A percentile compares a stretch with the other conserved stretches of the same genome.
Conservation (phyloP, 2,113 vertebrate species). For the Azemiops feae region DNA sequence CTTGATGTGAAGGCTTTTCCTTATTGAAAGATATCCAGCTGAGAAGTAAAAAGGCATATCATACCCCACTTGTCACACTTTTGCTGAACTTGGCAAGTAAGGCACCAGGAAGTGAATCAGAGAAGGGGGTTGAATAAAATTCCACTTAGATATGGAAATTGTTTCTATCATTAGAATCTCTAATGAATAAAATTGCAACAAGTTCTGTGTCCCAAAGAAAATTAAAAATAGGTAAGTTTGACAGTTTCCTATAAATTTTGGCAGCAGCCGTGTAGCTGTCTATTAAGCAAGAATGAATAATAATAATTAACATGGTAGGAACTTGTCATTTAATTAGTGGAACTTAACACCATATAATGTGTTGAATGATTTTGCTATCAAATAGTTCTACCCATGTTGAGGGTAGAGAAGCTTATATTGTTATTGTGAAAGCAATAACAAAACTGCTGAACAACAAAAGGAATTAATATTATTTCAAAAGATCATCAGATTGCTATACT, state of each 20-base stretch:
- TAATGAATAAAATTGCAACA: conserved; percentile 1
- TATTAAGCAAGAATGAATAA: background rate
- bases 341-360: background rate
- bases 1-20: conserved; percentile 27
- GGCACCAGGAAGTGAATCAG: background rate
- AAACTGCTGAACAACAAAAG: background rate
- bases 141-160: background rate
- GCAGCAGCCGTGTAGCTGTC: conserved; percentile 9
- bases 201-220: conserved; percentile 3
- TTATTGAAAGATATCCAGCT: conserved; percentile 28
- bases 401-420: background rate
- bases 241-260: conserved; percentile 21
- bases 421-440: background rate
- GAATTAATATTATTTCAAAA: background rate
- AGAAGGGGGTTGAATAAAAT: conserved; percentile 10
- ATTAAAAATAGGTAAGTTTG: conserved; percentile 18
- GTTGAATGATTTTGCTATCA: background rate
- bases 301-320: conserved; percentile 23
- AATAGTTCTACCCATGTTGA: background rate
- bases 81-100: conserved; percentile 22
- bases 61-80: background rate
- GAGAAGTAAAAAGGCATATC: conserved; percentile 8
- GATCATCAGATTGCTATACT: background rate
- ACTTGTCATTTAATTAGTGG: background rate
- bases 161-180: conserved; percentile 17